Conservation (phyloP, 2,113 vertebrate genomes). For the Grantiella picta region DNA sequence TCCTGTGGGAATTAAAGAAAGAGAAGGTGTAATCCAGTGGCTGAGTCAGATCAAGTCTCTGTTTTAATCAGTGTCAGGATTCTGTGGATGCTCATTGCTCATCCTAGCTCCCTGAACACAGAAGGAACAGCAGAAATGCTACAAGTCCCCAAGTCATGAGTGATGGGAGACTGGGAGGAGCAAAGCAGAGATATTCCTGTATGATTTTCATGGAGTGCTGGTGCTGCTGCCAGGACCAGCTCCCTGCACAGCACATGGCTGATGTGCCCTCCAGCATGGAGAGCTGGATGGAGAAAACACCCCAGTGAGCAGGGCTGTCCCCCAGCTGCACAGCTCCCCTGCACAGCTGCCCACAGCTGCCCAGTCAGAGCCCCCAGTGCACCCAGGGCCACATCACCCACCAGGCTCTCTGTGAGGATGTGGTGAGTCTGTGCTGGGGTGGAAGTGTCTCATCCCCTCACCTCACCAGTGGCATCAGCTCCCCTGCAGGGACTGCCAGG, state of each 20-base stretch:
- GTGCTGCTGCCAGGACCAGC: fast-evolving
- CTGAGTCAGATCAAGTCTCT: not conserved
- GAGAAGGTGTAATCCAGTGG: not conserved
- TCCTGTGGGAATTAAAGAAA: not conserved
- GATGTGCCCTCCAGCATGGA: fast-evolving
- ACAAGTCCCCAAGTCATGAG: fast-evolving
- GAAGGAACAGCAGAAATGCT: not conserved
- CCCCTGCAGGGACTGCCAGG: not conserved
- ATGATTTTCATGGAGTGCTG: not conserved
- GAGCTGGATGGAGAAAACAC: fast-evolving
- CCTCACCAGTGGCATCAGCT: fast-evolving
- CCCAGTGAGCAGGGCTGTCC: not conserved
- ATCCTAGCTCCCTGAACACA: not conserved
- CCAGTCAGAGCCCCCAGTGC: not conserved
- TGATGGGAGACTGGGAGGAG: not conserved
- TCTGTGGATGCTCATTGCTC: not conserved
- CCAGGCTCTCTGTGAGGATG: fast-evolving
- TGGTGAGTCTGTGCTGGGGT: not conserved
- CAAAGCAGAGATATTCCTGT: not conserved
- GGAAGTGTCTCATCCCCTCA: not conserved
- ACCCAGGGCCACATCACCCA: fast-evolving
- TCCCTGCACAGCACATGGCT: fast-evolving
- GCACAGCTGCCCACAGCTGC: not conserved
- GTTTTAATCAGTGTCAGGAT: not conserved
- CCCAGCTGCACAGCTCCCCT: not conserved